These are phyloP conservation scores for Gasterosteus nipponicus DNA, from an alignment of 2,113 vertebrate genomes.

Conservation along the genomic window DNA sequence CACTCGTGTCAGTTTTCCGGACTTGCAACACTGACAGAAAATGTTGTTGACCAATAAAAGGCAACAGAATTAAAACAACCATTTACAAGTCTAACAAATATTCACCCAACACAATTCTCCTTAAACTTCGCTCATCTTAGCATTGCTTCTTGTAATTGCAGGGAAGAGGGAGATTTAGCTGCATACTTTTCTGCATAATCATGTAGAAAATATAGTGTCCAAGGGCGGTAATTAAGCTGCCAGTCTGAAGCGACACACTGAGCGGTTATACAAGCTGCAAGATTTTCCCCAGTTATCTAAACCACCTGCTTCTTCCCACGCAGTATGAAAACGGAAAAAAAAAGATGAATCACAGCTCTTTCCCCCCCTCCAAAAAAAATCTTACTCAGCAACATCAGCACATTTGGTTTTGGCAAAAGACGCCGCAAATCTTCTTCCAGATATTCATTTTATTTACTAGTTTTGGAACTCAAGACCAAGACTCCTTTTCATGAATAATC, in stretches of 20 bases:
- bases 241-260: conserved; percentile 29
- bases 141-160: background rate
- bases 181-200: conserved; percentile 35
- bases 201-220: conserved; percentile 24
- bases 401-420: background rate
- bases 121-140: background rate
- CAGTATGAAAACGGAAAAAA: conserved; percentile 24
- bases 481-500: background rate
- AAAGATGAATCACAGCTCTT: conserved; percentile 14
- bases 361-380: background rate
- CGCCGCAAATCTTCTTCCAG: background rate
- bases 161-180: conserved; percentile 1
- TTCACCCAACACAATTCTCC: conserved; percentile 4
- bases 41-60: background rate
- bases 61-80: background rate
- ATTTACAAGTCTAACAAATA: background rate
- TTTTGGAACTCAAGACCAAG: background rate
- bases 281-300: conserved; percentile 9
- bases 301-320: conserved; percentile 51
- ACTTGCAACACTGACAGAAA: background rate
- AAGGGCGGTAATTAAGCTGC: conserved; percentile 33
- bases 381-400: background rate
- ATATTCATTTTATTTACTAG: background rate
- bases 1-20: background rate
- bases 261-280: conserved; percentile 21